phyloP scores from a whole-genome alignment of 2,888 invertebrate species.

The Cryptus armator region DNA sequence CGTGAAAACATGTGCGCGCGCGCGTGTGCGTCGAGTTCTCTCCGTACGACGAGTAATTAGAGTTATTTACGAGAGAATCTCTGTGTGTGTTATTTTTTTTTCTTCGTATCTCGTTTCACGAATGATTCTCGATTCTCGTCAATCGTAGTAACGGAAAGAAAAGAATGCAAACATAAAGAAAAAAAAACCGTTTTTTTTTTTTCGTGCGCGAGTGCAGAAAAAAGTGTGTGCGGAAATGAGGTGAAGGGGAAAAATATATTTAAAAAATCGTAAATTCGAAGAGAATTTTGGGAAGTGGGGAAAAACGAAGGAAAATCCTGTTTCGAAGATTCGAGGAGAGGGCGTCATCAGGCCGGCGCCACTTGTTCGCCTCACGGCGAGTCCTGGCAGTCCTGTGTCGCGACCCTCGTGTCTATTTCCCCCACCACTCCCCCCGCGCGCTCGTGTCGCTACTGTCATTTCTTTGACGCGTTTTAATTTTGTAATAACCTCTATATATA shows the following conservation, averaged over 20 bases:
- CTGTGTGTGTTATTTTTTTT: too few species aligned
- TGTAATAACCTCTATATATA: not conserved
- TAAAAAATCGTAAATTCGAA: not conserved
- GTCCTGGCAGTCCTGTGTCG: not conserved
- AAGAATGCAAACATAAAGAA: too few species aligned
- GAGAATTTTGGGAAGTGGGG: not conserved
- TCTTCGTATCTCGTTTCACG: too few species aligned
- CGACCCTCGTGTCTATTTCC: not conserved
- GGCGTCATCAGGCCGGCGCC: not conserved
- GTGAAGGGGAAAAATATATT: not conserved
- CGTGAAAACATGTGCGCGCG: not conserved
- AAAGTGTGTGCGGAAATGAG: too few species aligned
- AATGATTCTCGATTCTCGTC: too few species aligned
- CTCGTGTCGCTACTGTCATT: constrained; percentile 10
- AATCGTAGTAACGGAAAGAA: too few species aligned
- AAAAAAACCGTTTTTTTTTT: too few species aligned
- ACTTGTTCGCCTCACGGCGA: constrained; percentile 8
- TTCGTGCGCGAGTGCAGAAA: too few species aligned
- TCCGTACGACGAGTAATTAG: too few species aligned
- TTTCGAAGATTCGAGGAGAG: not conserved
- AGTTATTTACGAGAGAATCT: too few species aligned
- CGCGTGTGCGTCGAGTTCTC: not conserved
- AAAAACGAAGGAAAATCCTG: not conserved
- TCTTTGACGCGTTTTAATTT: not conserved
- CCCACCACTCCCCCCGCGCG: not conserved